These are phyloP conservation scores for Meloidogyne floridensis DNA, from an alignment of 1,140 invertebrate genomes.

Conservation along the genomic window DNA sequence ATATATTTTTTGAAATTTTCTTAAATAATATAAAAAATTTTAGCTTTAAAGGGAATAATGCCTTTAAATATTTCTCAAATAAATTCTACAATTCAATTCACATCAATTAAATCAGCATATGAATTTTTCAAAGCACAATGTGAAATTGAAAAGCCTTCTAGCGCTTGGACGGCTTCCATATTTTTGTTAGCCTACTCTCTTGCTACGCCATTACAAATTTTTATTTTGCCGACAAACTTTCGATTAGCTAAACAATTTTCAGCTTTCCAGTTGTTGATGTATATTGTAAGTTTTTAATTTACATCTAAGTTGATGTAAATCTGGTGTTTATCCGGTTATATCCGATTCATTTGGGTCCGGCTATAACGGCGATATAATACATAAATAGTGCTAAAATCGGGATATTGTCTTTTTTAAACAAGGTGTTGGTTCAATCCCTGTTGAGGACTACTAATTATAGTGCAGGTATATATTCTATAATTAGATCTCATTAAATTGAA, in stretches of 20 bases:
- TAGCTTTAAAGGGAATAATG: not conserved
- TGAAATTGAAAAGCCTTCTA: not conserved
- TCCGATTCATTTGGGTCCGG: too few species aligned
- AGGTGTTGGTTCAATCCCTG: too few species aligned
- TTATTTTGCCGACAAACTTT: not conserved
- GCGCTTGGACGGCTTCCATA: not conserved
- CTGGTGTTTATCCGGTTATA: too few species aligned
- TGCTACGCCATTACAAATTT: not conserved
- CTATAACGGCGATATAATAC: too few species aligned
- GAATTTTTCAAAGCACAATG: not conserved
- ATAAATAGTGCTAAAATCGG: too few species aligned
- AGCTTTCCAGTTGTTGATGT: not conserved
- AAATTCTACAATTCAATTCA: not conserved
- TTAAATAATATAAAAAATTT: not conserved
- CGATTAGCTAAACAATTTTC: conserved; percentile 1
- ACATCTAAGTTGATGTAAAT: too few species aligned
- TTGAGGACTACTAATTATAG: too few species aligned
- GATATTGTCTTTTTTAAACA: too few species aligned
- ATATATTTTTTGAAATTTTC: too few species aligned
- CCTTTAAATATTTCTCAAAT: not conserved
- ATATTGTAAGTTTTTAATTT: not conserved
- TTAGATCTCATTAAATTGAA: too few species aligned
- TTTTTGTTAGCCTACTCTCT: not conserved
- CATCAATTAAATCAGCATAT: not conserved
- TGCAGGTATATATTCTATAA: too few species aligned